phyloP scores from a whole-genome alignment of 1,140 invertebrate species.

The Proales similis region DNA sequence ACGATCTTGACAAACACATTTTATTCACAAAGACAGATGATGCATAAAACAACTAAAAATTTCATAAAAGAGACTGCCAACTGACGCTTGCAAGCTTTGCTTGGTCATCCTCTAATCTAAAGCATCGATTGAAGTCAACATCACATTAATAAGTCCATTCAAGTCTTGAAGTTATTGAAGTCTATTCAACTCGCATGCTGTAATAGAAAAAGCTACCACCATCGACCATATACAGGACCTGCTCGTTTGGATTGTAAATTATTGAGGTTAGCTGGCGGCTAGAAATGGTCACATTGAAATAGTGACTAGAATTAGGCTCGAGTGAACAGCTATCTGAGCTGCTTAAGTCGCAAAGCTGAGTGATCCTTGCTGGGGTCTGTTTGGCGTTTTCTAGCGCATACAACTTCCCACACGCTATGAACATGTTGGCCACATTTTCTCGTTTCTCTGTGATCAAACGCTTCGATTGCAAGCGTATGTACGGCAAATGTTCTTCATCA shows the following conservation, averaged over 20 bases:
- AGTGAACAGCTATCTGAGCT: not conserved
- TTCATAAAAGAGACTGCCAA: no score
- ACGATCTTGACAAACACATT: no score
- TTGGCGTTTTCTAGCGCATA: conserved; percentile 2
- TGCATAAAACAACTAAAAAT: no score
- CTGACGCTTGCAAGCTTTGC: no score
- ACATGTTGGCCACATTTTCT: conserved; percentile 9
- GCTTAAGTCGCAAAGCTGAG: conserved; percentile 17
- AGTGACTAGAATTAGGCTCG: not conserved
- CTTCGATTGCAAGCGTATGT: conserved; percentile 3
- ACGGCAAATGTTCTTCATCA: conserved; percentile 7
- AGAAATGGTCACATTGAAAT: conserved; percentile 6
- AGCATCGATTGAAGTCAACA: no score
- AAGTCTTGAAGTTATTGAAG: not conserved
- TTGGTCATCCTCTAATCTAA: no score
- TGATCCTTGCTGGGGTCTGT: not conserved
- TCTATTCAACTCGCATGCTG: not conserved
- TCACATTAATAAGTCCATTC: no score
- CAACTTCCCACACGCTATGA: conserved; percentile 25
- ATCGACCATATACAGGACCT: conserved; percentile 1
- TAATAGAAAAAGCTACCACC: conserved; percentile 33
- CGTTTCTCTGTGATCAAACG: not conserved
- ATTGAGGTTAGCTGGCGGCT: conserved; percentile 25
- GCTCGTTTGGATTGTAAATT: not conserved
- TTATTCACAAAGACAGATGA: no score